phyloP scores from a whole-genome alignment of 2,113 vertebrate species.

The Spizaetus ornatus region DNA sequence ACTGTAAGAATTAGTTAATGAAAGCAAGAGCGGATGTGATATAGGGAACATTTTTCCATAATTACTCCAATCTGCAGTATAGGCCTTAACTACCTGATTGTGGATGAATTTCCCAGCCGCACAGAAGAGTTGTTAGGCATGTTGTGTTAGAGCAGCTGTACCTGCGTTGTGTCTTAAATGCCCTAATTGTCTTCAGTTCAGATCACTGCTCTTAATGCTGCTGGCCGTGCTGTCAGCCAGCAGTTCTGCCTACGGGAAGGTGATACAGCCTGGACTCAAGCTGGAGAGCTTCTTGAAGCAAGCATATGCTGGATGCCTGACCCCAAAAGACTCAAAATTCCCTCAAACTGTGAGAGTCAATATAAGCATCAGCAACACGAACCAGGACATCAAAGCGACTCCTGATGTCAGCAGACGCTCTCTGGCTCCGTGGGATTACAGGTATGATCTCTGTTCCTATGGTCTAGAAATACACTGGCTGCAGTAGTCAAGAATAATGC shows the following conservation, averaged over 20 bases:
- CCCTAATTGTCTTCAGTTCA: neutral
- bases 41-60: rapidly evolving
- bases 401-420: slow-evolving; percentile 59
- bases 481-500: neutral
- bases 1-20: neutral
- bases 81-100: neutral
- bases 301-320: neutral
- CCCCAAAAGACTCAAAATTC: slow-evolving; percentile 5
- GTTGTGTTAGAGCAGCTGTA: neutral
- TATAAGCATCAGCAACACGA: slow-evolving; percentile 19
- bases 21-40: neutral
- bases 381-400: neutral
- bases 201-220: slow-evolving; percentile 14
- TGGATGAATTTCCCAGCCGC: neutral
- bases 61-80: neutral
- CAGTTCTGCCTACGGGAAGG: neutral
- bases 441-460: neutral
- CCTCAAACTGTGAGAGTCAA: slow-evolving; percentile 65
- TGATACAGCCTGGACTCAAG: neutral
- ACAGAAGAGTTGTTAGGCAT: neutral
- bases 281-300: neutral
- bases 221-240: neutral
- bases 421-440: slow-evolving; percentile 72
- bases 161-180: neutral
- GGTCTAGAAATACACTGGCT: neutral